phyloP scores from a whole-genome alignment of 37 sponge, comb jelly and placozoan species.

The Aphrocallistes beatrix region DNA sequence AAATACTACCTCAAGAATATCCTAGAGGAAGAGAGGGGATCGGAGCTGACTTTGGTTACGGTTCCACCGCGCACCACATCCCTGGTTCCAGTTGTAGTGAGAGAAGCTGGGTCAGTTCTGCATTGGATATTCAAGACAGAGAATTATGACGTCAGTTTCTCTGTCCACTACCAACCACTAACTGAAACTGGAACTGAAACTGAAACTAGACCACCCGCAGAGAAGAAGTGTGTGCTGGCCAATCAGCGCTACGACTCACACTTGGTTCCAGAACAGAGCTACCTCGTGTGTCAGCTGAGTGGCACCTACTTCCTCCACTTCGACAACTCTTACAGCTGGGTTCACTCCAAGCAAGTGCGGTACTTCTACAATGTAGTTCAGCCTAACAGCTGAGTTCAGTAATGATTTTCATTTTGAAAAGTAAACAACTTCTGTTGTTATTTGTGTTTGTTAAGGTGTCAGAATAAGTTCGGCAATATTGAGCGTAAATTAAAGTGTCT shows the following conservation, averaged over 20 bases:
- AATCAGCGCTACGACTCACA: background rate
- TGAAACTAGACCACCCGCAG: no score
- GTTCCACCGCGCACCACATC: background rate
- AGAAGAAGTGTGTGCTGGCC: background rate
- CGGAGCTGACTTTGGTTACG: constrained; percentile 4
- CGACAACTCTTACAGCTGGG: background rate
- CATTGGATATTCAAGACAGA: background rate
- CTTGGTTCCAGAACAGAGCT: background rate
- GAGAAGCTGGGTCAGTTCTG: background rate
- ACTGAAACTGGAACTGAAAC: background rate
- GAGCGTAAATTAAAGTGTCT: no score
- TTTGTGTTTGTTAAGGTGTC: no score
- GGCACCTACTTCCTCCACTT: background rate
- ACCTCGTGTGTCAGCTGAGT: background rate
- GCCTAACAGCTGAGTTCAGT: background rate
- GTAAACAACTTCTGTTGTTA: no score
- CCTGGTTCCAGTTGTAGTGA: background rate
- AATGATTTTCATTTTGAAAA: no score
- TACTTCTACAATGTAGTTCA: background rate
- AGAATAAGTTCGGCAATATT: no score
- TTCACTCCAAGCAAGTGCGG: background rate
- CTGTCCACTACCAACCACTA: background rate
- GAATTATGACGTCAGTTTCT: background rate
- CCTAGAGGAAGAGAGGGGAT: background rate
- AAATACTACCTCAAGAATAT: background rate